Conservation (phyloP, 2,113 vertebrate genomes). For the Tympanuchus pallidicinctus region DNA sequence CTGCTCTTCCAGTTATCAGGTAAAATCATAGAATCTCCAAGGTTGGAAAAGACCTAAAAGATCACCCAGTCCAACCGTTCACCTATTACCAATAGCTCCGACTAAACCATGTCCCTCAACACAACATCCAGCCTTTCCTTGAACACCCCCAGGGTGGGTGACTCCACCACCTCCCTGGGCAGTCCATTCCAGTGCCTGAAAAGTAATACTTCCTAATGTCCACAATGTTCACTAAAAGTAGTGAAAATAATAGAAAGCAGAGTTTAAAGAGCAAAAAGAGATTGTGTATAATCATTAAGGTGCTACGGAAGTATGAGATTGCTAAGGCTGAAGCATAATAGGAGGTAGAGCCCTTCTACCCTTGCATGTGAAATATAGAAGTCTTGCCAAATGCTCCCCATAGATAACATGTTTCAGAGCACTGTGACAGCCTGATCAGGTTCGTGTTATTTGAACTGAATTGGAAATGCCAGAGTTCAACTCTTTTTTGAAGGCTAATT, state of each 20-base stretch:
- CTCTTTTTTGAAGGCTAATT: conserved; percentile 70
- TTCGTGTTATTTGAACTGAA: conserved; percentile 43
- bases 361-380: neutral
- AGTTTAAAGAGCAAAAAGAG: neutral
- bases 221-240: neutral
- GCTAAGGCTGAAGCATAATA: neutral
- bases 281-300: neutral
- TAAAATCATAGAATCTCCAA: conserved; percentile 55
- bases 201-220: no score
- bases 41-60: no score
- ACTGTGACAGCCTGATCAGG: neutral
- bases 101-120: no score
- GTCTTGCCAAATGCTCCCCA: neutral
- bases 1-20: conserved; percentile 98
- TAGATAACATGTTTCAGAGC: conserved; percentile 35
- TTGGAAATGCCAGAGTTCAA: conserved; percentile 52
- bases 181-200: no score
- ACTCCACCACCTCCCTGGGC: no score
- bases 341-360: neutral
- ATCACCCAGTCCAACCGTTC: no score
- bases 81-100: no score
- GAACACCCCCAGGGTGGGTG: no score
- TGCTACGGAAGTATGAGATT: neutral
- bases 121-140: no score
- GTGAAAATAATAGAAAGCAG: neutral